Base-by-base conservation (phyloP, 2,113 vertebrate genomes). In the Triplophysa tibetana region DNA sequence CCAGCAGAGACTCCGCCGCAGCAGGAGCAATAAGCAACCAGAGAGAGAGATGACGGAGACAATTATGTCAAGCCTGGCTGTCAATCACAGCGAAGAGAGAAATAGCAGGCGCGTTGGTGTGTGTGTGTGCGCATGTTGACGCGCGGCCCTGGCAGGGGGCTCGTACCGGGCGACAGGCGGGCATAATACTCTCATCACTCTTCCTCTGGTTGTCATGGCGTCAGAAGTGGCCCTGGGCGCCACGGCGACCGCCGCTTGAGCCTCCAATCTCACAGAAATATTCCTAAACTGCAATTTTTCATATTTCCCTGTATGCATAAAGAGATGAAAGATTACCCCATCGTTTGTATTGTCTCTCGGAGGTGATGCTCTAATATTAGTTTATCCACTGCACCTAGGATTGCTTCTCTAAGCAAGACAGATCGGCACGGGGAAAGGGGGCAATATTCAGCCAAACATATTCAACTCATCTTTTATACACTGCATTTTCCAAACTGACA, bases 131-230 rank as follows among this genome's bases (percentile, higher is more conserved):
- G 82, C 66, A 33, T 56, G 77, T 65, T 60, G 83, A 79, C 5
- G 72, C 64, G 78, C 72, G 86, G 61, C 74, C 81, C 82, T 76
- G 81, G 85, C 70, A 72, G 87, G 75, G 84, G 94, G 93, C 88
- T 91, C 92, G 92, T 94, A 92, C 92, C 90, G 88, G 90, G 91
- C 88, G 89, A 92, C 95, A 95, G 94, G 95, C 94, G 94, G 94
- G 94, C 93, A 95, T 98, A 96, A 97, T 97, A 96, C 96, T 96
- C 95, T 96, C 95, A 98, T 98, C 96, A 98, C 96, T 98, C 97
- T 97, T 96, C 93, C 92, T 94, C 95, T 92, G 80, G 92, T 92
- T 95, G 94, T 92, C 93, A 92, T 89, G 95, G 94, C 92, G 92
- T 95, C 90, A 92, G 91, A 93, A 94, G 94, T 96, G 96, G 96